phyloP scores from a whole-genome alignment of 2,797 vertebrate species.

The Oophaga sylvatica region DNA sequence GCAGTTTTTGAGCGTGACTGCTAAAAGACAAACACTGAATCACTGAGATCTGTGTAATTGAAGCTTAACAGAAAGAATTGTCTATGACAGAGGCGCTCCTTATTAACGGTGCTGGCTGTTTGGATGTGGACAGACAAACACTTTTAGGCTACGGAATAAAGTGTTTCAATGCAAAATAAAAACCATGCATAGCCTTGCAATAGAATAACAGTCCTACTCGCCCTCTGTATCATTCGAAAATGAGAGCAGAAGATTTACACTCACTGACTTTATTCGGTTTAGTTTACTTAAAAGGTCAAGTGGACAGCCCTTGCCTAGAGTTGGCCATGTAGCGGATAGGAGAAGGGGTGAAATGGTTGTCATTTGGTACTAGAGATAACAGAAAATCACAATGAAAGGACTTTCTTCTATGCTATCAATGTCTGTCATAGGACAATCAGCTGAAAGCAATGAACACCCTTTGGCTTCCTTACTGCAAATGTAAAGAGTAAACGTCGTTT shows the following conservation, averaged over 20 bases:
- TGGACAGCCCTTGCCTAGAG: too few relatives aligned
- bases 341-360: too few relatives aligned
- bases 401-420: neutral
- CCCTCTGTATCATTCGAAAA: neutral
- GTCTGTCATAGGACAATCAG: neutral
- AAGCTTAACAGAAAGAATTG: conserved; percentile 40
- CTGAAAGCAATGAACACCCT: neutral
- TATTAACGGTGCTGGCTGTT: conserved; percentile 32
- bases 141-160: neutral
- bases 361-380: too few relatives aligned
- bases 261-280: neutral
- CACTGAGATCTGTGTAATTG: conserved; percentile 48
- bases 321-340: too few relatives aligned
- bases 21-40: conserved; percentile 54
- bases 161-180: neutral
- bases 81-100: conserved; percentile 29
- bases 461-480: too few relatives aligned
- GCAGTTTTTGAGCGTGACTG: conserved; percentile 55
- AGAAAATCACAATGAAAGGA: too few relatives aligned
- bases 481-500: too few relatives aligned
- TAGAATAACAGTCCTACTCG: neutral
- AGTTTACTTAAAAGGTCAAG: too few relatives aligned
- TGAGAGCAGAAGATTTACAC: neutral
- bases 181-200: neutral
- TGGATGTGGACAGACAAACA: conserved; percentile 27